phyloP scores from a whole-genome alignment of 2,113 vertebrate species.

The Chauna torquata region DNA sequence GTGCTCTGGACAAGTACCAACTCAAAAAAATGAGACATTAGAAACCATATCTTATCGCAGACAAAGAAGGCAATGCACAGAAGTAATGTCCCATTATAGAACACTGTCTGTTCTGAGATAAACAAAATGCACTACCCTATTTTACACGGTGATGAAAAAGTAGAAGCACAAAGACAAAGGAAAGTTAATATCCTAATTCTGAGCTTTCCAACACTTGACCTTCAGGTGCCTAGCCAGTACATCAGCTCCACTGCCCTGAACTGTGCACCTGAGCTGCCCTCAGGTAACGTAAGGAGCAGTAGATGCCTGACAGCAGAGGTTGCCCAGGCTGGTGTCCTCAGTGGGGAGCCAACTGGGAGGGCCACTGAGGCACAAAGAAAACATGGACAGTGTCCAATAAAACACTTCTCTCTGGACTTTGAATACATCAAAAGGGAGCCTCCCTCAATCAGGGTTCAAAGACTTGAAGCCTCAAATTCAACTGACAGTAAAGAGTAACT shows the following conservation, averaged over 20 bases:
- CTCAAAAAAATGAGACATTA: not conserved
- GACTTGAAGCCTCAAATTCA: not conserved
- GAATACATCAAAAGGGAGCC: not conserved
- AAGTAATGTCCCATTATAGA: constrained; percentile 56
- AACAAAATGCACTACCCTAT: not conserved
- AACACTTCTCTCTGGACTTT: not conserved
- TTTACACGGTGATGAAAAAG: not conserved
- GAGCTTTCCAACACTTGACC: not conserved
- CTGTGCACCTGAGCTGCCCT: not conserved
- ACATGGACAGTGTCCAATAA: not conserved
- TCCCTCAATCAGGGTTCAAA: not conserved
- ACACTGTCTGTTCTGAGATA: constrained; percentile 15
- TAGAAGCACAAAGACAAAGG: not conserved
- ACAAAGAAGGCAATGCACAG: constrained; percentile 54
- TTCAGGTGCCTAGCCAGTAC: not conserved
- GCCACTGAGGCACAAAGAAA: not conserved
- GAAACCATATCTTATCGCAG: constrained; percentile 46
- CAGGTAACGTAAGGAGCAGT: not conserved
- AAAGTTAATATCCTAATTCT: not conserved
- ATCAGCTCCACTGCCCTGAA: not conserved
- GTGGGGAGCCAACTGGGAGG: not conserved
- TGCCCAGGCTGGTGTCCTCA: not conserved
- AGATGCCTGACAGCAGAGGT: not conserved
- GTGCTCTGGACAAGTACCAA: constrained; percentile 55
- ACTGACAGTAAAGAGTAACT: not conserved